phyloP scores from a whole-genome alignment of 2,113 vertebrate species.

The Gracilinanus agilis region DNA sequence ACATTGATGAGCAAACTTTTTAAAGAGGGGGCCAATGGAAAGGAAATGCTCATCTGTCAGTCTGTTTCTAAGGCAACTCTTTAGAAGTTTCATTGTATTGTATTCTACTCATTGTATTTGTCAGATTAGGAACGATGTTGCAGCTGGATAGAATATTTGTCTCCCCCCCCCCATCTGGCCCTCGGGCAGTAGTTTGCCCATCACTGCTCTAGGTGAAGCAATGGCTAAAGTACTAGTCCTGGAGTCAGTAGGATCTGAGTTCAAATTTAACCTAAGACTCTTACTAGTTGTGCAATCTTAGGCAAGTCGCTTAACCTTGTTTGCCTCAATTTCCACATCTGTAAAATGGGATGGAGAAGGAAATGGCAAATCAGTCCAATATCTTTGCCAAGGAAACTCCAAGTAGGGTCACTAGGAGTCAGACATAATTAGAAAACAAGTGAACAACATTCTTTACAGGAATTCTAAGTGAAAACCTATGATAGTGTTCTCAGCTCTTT shows the following conservation, averaged over 20 bases:
- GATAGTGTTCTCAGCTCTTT: not conserved
- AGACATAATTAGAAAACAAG: not conserved
- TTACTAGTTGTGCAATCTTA: not conserved
- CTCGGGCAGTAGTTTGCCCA: no score
- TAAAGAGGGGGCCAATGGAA: no score
- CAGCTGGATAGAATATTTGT: no score
- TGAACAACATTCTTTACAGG: no score
- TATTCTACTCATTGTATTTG: no score
- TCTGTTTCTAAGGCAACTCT: no score
- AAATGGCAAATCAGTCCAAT: not conserved
- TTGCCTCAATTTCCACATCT: not conserved
- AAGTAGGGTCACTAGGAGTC: not conserved
- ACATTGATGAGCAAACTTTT: no score
- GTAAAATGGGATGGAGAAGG: not conserved
- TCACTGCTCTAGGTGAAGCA: not conserved
- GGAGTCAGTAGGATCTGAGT: not conserved
- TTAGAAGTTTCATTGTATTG: no score
- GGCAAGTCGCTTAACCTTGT: not conserved
- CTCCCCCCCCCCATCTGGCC: no score
- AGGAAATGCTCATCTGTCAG: no score
- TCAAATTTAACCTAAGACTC: not conserved
- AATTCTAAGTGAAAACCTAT: conserved; percentile 11
- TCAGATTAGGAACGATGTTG: no score
- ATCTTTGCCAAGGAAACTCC: not conserved
- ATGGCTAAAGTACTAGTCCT: not conserved